Evolutionary conservation across 2,888 invertebrate genomes (phyloP).

Genomic region (Ferrisia virgata): DNA sequence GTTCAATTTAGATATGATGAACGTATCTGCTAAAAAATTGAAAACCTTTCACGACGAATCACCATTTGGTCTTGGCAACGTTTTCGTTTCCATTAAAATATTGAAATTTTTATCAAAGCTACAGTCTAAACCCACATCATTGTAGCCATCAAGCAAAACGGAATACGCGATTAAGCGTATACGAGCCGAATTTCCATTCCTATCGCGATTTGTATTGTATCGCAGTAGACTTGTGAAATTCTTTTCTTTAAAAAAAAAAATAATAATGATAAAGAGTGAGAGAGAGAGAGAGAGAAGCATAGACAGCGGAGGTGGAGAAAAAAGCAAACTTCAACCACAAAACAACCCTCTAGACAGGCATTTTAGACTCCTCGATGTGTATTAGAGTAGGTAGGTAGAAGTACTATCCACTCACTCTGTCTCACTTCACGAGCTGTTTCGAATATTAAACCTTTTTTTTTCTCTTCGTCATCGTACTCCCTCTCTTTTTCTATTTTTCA

Average conservation of each 20-base stretch:
- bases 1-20: too few species aligned
- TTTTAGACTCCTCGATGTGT: neutral
- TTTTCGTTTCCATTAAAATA: neutral
- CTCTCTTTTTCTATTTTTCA: neutral
- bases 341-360: neutral
- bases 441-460: neutral
- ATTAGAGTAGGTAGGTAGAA: too few species aligned
- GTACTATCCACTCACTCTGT: too few species aligned
- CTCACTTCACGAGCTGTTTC: neutral
- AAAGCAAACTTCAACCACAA: neutral
- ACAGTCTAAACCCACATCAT: neutral
- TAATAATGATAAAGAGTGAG: too few species aligned
- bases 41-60: too few species aligned
- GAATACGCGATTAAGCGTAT: neutral
- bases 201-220: neutral
- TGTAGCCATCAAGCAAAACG: neutral
- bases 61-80: neutral
- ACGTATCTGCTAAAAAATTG: neutral
- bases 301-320: neutral
- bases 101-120: conserved; percentile 12
- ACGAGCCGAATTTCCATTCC: neutral
- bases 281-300: too few species aligned
- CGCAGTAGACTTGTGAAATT: neutral
- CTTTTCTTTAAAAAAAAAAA: too few species aligned
- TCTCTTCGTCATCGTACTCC: neutral